Evolutionary conservation across 2,113 vertebrate genomes (phyloP).

Genomic region (Alexandromys fortis): DNA sequence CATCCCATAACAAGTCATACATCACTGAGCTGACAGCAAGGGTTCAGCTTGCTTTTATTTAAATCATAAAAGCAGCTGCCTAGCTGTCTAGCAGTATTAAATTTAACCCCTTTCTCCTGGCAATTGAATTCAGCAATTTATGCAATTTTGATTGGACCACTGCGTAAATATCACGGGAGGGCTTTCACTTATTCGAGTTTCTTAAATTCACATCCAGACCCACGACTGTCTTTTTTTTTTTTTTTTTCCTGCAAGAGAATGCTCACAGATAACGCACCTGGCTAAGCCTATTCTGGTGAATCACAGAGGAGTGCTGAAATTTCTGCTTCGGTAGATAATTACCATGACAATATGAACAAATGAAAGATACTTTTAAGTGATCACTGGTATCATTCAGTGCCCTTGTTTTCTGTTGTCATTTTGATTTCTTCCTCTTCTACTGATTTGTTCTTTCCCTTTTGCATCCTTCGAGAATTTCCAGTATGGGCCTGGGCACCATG

Average conservation of each 20-base stretch:
- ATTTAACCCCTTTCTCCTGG: conserved; percentile 89
- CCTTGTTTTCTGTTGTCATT: conserved; percentile 36
- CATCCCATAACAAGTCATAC: conserved; percentile 95
- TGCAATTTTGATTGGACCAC: conserved; percentile 80
- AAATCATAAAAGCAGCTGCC: conserved; percentile 95
- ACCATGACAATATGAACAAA: conserved; percentile 59
- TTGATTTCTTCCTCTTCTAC: neutral
- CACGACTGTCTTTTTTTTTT: conserved; percentile 52
- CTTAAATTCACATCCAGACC: conserved; percentile 64
- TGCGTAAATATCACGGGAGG: conserved; percentile 69
- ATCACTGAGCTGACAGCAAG: conserved; percentile 93
- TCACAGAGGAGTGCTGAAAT: conserved; percentile 73
- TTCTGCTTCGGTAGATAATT: conserved; percentile 70
- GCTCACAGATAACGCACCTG: conserved; percentile 62
- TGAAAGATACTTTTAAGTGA: conserved; percentile 47
- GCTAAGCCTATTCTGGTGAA: conserved; percentile 63
- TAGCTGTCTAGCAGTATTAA: conserved; percentile 88
- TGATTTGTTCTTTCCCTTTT: neutral
- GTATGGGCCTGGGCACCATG: neutral
- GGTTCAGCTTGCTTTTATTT: conserved; percentile 95
- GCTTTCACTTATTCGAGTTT: conserved; percentile 62
- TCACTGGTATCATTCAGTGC: conserved; percentile 30
- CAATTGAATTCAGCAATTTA: conserved; percentile 84
- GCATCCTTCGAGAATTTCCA: neutral
- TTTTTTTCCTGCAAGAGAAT: conserved; percentile 73